Evolutionary conservation across 2,797 vertebrate species (phyloP), one percentile per base, ranked within the genome.

Genomic region (Darevskia nairensis): DNA sequence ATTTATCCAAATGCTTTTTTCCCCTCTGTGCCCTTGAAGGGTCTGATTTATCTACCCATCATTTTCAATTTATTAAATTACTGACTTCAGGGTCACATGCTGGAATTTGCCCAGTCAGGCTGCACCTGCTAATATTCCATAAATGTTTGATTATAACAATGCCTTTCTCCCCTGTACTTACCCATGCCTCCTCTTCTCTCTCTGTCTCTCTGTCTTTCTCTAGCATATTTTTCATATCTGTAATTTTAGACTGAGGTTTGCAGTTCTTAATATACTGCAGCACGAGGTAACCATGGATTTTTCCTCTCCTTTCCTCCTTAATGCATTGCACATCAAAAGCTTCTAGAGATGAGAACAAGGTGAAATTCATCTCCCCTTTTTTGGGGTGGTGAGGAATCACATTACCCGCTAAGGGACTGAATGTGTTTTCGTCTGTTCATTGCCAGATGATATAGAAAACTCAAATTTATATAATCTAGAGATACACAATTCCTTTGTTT

Each of bases 11-110:
- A 59, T 46, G 46, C 29, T 23, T 32, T 13, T 2, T 13, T 11
- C 35, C 35, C 35, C 3, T 85, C 80, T 44, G 19, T 64, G 35
- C n/a, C 21, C 80, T 81, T 76, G 6, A 69, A 64, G 71, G 72
- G 2, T 59, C 21, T 59, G 39, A 83, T 87, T 82, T 78, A 2
- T 71, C n/a, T 91, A 86, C 44, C 21, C 25, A 39, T 66, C n/a
- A 27, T 90, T 91, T 92, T 90, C 77, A 78, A 0, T 86, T 84
- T 83, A 90, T 68, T 88, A 69, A 90, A 85, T 88, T 81, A 46
- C 9, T 7, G 25, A 84, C 8, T 90, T 71, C 83, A 75, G 80
- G 88, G 82, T 29, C 66, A 86, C 72, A 13, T 64, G 44, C 19
- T 88, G 72, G 75, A 89, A 82, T 89, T 74, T 75, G 13, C 84